Evolutionary conservation across 2,888 invertebrate species (phyloP).

Genomic region (Drosophila macrospina): DNA sequence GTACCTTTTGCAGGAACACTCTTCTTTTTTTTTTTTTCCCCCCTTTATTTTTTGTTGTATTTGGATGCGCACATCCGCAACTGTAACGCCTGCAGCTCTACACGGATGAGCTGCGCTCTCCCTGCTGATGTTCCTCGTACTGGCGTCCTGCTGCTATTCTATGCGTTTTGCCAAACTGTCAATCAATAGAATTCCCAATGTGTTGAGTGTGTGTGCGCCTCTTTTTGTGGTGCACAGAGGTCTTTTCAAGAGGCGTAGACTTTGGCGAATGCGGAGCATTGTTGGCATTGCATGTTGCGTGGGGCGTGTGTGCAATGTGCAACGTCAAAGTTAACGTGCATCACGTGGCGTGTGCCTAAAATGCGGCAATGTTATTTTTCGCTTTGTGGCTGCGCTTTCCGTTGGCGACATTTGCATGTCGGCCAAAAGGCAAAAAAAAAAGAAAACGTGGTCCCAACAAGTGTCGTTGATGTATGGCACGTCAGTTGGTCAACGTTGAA

Average conservation of each 20-base stretch:
- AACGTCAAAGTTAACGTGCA: constrained; percentile 69
- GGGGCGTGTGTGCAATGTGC: constrained; percentile 39
- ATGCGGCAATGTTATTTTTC: constrained; percentile 72
- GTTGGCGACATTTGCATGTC: constrained; percentile 69
- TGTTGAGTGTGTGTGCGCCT: constrained; percentile 33
- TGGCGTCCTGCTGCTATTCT: constrained; percentile 49
- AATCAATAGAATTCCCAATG: constrained; percentile 73
- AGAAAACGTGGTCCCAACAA: constrained; percentile 47
- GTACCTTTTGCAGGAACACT: constrained; percentile 37
- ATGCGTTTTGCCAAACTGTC: constrained; percentile 79
- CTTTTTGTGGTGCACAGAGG: constrained; percentile 26
- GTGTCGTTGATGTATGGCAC: constrained; percentile 57
- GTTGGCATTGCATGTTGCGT: constrained; percentile 32
- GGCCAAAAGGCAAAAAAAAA: constrained; percentile 4
- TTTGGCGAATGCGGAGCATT: constrained; percentile 19
- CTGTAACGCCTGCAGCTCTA: constrained; percentile 76
- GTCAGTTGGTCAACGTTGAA: constrained; percentile 55
- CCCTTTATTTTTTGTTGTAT: constrained; percentile 1
- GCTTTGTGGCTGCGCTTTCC: constrained; percentile 72
- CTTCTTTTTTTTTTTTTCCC: constrained; percentile 34
- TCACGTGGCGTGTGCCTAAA: constrained; percentile 65
- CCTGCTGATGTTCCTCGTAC: constrained; percentile 58
- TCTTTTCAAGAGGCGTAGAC: constrained; percentile 24
- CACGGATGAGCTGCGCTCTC: constrained; percentile 58
- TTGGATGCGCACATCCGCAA: constrained; percentile 69